These are phyloP conservation scores for Gymnosoma rotundatum DNA, from an alignment of 2,888 invertebrate genomes.

Conservation along the genomic window DNA sequence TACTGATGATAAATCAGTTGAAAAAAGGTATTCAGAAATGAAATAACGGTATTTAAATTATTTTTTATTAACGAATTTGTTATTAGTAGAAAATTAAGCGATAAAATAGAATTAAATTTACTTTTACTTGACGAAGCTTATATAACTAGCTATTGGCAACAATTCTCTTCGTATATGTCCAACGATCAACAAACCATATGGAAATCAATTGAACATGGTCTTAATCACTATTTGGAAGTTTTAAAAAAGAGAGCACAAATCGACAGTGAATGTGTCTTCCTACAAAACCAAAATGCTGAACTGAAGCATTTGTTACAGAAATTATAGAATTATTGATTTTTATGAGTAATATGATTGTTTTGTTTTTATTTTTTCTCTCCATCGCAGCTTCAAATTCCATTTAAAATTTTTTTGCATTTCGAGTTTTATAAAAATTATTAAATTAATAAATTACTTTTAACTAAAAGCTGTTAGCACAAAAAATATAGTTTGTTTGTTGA, in stretches of 20 bases:
- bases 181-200: conserved; percentile 87
- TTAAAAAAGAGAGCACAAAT: conserved; percentile 85
- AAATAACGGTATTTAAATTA: not conserved
- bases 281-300: conserved; percentile 87
- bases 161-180: conserved; percentile 85
- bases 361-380: not conserved
- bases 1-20: not conserved
- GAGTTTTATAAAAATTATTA: not conserved
- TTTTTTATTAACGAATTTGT: not conserved
- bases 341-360: not conserved
- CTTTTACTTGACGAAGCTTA: conserved; percentile 81
- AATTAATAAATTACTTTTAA: too few relatives aligned
- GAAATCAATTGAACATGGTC: conserved; percentile 83
- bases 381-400: too few relatives aligned
- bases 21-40: conserved; percentile 20
- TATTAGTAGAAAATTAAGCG: conserved; percentile 14
- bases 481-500: too few relatives aligned
- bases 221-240: conserved; percentile 80
- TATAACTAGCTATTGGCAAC: conserved; percentile 87
- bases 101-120: conserved; percentile 70
- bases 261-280: conserved; percentile 85
- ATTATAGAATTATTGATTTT: conserved; percentile 65
- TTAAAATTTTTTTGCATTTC: not conserved
- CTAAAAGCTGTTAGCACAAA: too few relatives aligned
- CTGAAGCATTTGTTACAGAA: conserved; percentile 87